Conservation (phyloP, 2,113 vertebrate species). For the Prunella fulvescens region DNA sequence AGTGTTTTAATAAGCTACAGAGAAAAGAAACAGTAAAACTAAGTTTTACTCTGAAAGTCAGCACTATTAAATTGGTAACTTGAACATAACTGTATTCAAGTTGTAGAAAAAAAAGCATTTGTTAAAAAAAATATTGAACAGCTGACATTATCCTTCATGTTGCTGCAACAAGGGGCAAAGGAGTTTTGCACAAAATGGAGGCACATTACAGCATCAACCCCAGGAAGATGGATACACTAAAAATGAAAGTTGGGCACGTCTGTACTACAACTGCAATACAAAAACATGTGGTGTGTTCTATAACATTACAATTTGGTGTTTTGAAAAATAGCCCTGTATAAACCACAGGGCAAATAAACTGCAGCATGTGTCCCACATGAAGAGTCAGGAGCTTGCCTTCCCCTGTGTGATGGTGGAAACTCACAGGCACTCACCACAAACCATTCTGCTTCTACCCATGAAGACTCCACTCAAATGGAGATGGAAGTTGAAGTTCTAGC, state of each 20-base stretch:
- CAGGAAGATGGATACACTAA: neutral
- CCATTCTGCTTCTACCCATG: neutral
- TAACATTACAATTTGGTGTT: neutral
- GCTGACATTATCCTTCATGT: neutral
- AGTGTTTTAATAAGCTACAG: neutral
- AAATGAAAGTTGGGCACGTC: neutral
- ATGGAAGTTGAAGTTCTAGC: neutral
- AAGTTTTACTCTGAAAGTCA: neutral
- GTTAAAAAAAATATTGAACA: neutral
- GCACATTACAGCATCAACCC: neutral
- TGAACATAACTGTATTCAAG: neutral
- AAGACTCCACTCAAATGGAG: neutral
- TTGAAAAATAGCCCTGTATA: neutral
- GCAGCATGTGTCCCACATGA: neutral
- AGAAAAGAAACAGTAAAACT: neutral
- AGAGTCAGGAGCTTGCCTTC: neutral
- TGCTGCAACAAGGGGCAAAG: neutral
- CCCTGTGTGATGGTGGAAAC: neutral
- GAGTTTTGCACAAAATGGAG: neutral
- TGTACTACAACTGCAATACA: neutral
- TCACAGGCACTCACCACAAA: neutral
- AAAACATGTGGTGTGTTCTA: neutral
- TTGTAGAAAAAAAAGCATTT: neutral
- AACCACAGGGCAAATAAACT: neutral
- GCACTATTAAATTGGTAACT: neutral